phyloP scores from a whole-genome alignment of 2,888 invertebrate genomes.

The Macroteleia sp. region DNA sequence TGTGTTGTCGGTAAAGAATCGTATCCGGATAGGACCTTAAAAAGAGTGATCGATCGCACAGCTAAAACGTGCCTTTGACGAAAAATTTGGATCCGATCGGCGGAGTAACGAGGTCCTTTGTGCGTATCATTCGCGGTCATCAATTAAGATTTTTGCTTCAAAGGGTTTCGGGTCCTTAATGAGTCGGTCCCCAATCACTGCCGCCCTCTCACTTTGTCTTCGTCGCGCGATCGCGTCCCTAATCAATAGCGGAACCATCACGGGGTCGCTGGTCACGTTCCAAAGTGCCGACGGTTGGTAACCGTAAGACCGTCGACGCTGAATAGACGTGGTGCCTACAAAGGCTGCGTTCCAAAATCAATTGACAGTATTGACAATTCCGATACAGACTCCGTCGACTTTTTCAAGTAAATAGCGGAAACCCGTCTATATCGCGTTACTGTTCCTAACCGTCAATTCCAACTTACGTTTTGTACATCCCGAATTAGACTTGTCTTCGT shows the following conservation, averaged over 20 bases:
- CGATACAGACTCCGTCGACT: slow-evolving; percentile 47
- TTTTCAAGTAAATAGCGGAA: slow-evolving; percentile 48
- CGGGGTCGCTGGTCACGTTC: slow-evolving; percentile 47
- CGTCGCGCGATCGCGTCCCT: slow-evolving; percentile 30
- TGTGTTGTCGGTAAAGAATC: slow-evolving; percentile 22
- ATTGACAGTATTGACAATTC: slow-evolving; percentile 58
- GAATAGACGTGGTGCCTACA: slow-evolving; percentile 52
- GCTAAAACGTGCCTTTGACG: slow-evolving; percentile 39
- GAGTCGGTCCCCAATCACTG: slow-evolving; percentile 23
- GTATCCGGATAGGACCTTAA: slow-evolving; percentile 33
- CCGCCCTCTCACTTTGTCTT: slow-evolving; percentile 16
- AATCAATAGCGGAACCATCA: slow-evolving; percentile 49
- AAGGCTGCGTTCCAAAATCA: slow-evolving; percentile 61
- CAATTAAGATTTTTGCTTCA: slow-evolving; percentile 53
- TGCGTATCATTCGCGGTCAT: slow-evolving; percentile 39
- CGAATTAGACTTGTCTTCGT: slow-evolving; percentile 6
- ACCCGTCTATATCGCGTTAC: slow-evolving; percentile 17
- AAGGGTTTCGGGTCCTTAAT: slow-evolving; percentile 35
- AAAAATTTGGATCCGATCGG: slow-evolving; percentile 42
- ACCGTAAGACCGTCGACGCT: slow-evolving; percentile 41
- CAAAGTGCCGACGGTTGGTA: slow-evolving; percentile 50
- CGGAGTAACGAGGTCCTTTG: slow-evolving; percentile 48
- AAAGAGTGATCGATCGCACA: slow-evolving; percentile 28
- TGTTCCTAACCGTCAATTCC: slow-evolving; percentile 18
- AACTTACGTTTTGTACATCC: slow-evolving; percentile 17